Evolutionary conservation across 2,113 vertebrate genomes (phyloP), one percentile per base, ranked within the genome.

Genomic region (Coregonus clupeaformis): DNA sequence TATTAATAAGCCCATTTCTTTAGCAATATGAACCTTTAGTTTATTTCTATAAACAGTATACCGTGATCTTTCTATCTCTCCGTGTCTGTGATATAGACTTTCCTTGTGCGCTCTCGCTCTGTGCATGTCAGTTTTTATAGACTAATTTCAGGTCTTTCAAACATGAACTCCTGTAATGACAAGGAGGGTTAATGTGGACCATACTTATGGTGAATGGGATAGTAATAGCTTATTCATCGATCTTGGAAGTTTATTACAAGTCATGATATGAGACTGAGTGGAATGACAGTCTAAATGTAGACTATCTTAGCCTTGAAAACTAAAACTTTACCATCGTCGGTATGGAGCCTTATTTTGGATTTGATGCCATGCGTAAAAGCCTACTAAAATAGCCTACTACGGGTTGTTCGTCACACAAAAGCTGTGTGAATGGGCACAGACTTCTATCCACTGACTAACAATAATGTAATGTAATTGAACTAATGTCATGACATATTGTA

Each of bases 321-420:
- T 29, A 27, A 9, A 29, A 64, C 4, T 11, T 59, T 3, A 59
- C 57, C 57, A n/a, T 22, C 47, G 57, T 14, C 57, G 4, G 20
- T n/a, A 22, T 9, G 24, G 20, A 47, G 32, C 32, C 65, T 47
- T 45, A 45, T 30, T 68, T 68, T 47, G 36, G 67, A 18, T 47
- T 47, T 24, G 42, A 11, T 68, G 67, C 67, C 67, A 68, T 47
- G 67, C 67, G 67, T 68, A 68, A 68, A 68, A 68, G 20, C 27
- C 42, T 47, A 32, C n/a, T 11, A 65, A 22, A 60, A 60, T 22
- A 60, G 49, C 49, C 49, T 67, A 36, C 65, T 22, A 67, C 65
- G 65, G 67, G 42, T 45, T 3, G 67, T 22, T 68, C 47, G 67
- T 68, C 32, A 68, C 32, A 47, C 25, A 68, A 29, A 30, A 20